Evolutionary conservation across 2,113 vertebrate genomes (phyloP), one percentile per base, ranked within the genome.

Genomic region (Zapus hudsonius): DNA sequence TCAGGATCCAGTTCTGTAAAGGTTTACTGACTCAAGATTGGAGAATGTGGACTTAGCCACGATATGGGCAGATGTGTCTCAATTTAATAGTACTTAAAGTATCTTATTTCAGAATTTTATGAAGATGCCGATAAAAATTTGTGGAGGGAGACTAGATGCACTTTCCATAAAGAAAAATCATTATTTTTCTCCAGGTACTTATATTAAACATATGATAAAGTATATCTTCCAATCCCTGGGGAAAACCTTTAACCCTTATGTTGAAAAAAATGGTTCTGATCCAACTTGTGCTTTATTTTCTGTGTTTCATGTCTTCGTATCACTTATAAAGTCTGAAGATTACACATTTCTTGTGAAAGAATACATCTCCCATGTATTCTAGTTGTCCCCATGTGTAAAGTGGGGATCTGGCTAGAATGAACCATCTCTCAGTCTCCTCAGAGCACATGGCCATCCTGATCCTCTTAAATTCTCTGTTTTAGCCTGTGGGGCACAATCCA

Each of bases 51-150:
- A 70, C 11, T 81, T 83, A 7, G 23, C 31, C 38, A 7, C 42
- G 33, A 13, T 42, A 42, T 12, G 42, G 33, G 17, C 38, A 29
- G 29, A 33, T 19, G n/a, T 84, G 40, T 64, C 38, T 40, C 67
- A 82, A 42, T 33, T 29, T 52, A 87, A 36, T 19, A 72, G 70
- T 1, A 66, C 33, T 52, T 33, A 44, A 89, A 64, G 29, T 38
- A 11, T 23, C 66, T 76, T 85, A 33, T 29, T 47, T 74, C 61
- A 66, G 59, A 84, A 76, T 17, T 42, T 76, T 66, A 72, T 83
- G 20, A 63, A 95, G 93, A 84, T 70, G 42, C 23, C 33, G 70
- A 59, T 11, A 76, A 63, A 69, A 8, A 88, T 91, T 95, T 70
- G 12, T 74, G 59, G 61, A 91, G 55, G 74, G 38, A 76, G 42